Evolutionary conservation across 2,113 vertebrate species (phyloP).

Genomic region (Pelvicachromis taeniatus): DNA sequence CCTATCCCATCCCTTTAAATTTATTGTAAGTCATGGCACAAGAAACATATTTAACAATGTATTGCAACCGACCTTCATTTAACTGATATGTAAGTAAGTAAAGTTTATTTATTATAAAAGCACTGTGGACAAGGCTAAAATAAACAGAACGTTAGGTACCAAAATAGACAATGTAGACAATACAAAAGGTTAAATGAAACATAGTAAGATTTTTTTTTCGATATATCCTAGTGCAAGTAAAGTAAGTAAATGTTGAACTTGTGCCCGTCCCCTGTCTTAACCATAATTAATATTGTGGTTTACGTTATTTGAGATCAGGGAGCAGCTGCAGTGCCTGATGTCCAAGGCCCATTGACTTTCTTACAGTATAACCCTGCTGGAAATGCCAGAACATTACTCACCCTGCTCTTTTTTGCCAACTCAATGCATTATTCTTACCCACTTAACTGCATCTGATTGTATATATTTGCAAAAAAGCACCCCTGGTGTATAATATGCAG

Average conservation of each 20-base stretch:
- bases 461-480: conserved; percentile 41
- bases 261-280: neutral
- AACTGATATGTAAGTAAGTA: neutral
- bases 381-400: conserved; percentile 63
- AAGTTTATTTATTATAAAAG: neutral
- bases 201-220: neutral
- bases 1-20: neutral
- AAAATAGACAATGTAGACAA: neutral
- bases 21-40: neutral
- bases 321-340: conserved; percentile 16
- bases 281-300: conserved; percentile 27
- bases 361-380: conserved; percentile 46
- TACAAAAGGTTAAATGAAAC: neutral
- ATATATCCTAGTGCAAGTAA: neutral
- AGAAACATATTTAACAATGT: neutral
- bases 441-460: conserved; percentile 50
- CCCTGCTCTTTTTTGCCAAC: conserved; percentile 31
- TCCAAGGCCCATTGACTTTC: conserved; percentile 43
- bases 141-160: neutral
- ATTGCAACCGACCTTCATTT: neutral
- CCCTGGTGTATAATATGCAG: conserved; percentile 17
- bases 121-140: neutral
- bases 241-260: neutral
- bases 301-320: conserved; percentile 20
- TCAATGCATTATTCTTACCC: conserved; percentile 50